Conservation (phyloP, 2,113 vertebrate genomes). For the Coregonus clupeaformis region DNA sequence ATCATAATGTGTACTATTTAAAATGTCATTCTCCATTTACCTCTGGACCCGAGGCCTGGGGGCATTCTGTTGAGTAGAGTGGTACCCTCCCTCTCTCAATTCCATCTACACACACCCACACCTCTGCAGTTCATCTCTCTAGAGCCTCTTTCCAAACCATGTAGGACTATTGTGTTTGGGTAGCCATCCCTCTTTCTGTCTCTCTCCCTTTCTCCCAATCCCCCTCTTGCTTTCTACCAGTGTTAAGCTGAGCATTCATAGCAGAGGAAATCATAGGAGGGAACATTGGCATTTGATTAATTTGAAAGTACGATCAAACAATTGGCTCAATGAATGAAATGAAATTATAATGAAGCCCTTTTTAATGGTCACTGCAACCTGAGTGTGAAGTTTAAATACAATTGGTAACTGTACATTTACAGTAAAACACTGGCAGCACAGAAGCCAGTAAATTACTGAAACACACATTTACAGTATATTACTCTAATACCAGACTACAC, state of each 20-base stretch:
- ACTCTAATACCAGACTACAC: no score
- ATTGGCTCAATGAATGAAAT: conserved; percentile 23
- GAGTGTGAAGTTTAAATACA: no score
- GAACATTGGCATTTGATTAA: conserved; percentile 22
- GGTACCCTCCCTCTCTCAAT: conserved; percentile 32
- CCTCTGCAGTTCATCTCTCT: conserved; percentile 41
- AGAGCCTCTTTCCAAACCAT: conserved; percentile 47
- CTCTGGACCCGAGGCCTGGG: conserved; percentile 32
- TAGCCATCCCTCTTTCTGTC: conserved; percentile 15
- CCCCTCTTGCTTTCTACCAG: conserved; percentile 13
- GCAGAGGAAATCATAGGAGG: neutral
- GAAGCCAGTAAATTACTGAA: no score
- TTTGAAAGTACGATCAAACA: conserved; percentile 22
- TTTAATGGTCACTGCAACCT: conserved; percentile 9
- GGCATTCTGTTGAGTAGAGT: conserved; percentile 45
- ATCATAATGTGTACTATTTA: conserved; percentile 57
- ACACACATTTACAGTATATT: no score
- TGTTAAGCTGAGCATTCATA: neutral
- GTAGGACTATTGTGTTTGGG: conserved; percentile 57
- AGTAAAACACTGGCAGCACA: no score
- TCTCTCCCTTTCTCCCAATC: conserved; percentile 14
- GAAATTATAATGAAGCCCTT: conserved; percentile 32
- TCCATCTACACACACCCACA: conserved; percentile 14
- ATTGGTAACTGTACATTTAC: no score
- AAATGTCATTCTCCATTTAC: conserved; percentile 53